Evolutionary conservation across 2,888 invertebrate genomes (phyloP), one percentile per base, ranked within the genome.

Genomic region (Platycnemis pennipes): DNA sequence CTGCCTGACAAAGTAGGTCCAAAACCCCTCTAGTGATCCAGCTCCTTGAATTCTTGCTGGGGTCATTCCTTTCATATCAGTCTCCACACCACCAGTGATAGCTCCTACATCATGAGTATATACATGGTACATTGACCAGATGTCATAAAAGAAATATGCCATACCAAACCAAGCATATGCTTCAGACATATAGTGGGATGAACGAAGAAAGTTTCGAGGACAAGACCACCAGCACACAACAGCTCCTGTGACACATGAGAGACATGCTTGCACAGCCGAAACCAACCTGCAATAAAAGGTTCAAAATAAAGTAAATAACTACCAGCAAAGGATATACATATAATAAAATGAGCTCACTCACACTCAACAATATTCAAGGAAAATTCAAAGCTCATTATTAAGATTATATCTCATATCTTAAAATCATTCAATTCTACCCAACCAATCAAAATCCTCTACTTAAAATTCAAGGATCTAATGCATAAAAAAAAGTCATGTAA

Each of bases 161-260:
- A 98, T 98, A 1, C 98, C 98, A 96, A 98, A 98, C 98, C 98
- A 98, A 0, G 98, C 98, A 96, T 98, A 98, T 0, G 98, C 98
- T 96, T 98, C 98, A 94, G 98, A 98, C 96, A 98, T 97, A 96
- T 97, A 98, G 96, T 98, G 98, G 0, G 98, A 98, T 7, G 98
- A 97, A 95, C 97, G 97, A 95, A 98, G 96, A 95, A 98, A 97
- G 96, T 98, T 97, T 88, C 98, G 96, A 94, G 97, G 97, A 96
- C 98, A 98, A 44, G 98, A 98, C 96, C 97, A 98, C 94, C 97
- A 96, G 95, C 98, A 97, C 69, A 98, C 98, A 94, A 98, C 97
- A 26, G 97, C 96, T 86, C 98, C 98, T 4, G 98, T 97, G 86
- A 97, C 96, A 96, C 98, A 98, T 56, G 97, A 98, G 95, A 98